These are phyloP conservation scores for Trichonephila inaurata DNA, from an alignment of 1,140 invertebrate genomes.

Conservation along the genomic window DNA sequence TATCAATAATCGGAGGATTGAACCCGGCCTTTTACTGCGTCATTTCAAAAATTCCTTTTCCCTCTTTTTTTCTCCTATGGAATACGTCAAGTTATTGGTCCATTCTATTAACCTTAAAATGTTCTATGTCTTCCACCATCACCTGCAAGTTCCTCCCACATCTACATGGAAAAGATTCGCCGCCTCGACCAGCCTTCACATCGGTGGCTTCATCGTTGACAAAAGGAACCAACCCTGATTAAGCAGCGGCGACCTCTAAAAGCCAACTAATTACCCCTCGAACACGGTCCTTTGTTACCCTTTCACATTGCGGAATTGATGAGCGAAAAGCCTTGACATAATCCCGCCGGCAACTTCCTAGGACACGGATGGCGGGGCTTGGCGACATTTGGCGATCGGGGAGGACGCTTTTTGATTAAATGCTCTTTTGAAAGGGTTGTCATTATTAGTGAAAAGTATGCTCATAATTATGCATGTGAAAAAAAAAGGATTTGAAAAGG, in stretches of 20 bases:
- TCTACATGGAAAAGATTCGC: not conserved
- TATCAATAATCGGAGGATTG: too few species aligned
- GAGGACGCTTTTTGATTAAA: not conserved
- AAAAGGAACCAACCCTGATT: not conserved
- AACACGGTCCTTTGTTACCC: conserved; percentile 11
- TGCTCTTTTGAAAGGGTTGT: not conserved
- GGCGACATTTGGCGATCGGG: not conserved
- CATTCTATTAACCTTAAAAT: too few species aligned
- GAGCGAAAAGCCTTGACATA: not conserved
- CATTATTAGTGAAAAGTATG: not conserved
- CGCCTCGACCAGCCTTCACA: not conserved
- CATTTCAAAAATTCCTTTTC: too few species aligned
- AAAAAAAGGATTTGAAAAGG: too few species aligned
- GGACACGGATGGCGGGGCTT: not conserved
- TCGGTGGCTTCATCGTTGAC: not conserved
- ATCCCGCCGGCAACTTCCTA: not conserved
- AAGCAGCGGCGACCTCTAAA: not conserved
- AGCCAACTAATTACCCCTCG: not conserved
- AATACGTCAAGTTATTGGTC: too few species aligned
- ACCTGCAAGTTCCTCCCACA: not conserved
- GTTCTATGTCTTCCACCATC: not conserved
- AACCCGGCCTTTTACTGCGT: too few species aligned
- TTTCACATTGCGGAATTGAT: not conserved
- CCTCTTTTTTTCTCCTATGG: too few species aligned
- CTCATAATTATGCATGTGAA: not conserved